Evolutionary conservation across 2,113 vertebrate genomes (phyloP), one percentile per base, ranked within the genome.

Genomic region (Malurus melanocephalus): DNA sequence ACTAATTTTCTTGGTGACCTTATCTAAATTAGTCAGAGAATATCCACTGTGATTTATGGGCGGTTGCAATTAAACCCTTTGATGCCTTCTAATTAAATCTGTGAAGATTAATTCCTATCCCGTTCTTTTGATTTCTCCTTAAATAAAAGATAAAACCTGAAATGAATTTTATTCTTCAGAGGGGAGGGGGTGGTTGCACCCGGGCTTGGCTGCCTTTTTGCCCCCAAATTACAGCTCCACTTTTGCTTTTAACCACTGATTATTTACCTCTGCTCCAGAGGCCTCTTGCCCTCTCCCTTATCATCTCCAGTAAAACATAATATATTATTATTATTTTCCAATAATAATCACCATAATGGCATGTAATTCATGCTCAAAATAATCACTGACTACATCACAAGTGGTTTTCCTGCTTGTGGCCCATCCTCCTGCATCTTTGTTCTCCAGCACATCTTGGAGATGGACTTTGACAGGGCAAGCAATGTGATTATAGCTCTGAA

Each of bases 1-100:
- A 94, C 96, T 97, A 87, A 97, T 97, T 96, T 97, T 95, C 97
- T 43, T 95, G 96, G 97, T 97, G 97, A 97, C 97, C 97, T 97
- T 97, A 96, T 97, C 97, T 94, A 96, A 96, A 97, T 96, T 95
- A 96, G 96, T 96, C 90, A 94, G 97, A 94, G 97, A 96, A 96
- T 96, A 96, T 95, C 92, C 77, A 82, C 94, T 69, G 56, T 95
- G 96, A 97, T 97, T 97, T 97, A 97, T 95, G 96, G 65, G 95
- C 51, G 26, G 87, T 93, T 94, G 94, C 96, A 97, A 96, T 97
- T 97, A 97, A 97, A 94, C 86, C 94, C 95, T 97, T 95, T 96
- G 95, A 97, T 96, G 92, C 94, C 85, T 97, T 96, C 96, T 97
- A 97, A 97, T 97, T 97, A 97, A 97, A 94, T 93, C 95, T 86